Evolutionary conservation across 1,140 invertebrate genomes (phyloP), one percentile per base, ranked within the genome.

Genomic region (Ruditapes philippinarum): DNA sequence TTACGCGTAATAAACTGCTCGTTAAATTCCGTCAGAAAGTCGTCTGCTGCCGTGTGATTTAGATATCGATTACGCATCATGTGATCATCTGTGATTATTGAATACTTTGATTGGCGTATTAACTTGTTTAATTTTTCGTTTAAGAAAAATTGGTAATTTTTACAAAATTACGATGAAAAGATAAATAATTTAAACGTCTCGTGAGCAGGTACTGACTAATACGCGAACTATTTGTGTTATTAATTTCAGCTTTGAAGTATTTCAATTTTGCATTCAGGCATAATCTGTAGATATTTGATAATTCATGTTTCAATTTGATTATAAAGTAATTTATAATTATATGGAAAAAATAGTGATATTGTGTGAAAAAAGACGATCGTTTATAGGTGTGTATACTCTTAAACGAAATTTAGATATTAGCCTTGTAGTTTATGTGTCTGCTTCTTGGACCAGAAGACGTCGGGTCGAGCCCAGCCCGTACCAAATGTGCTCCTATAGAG

Each of bases 61-160:
- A 70, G 65, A 36, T 19, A 70, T 70, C 65, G 65, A 70, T 70
- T 70, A 38, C 14, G 14, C 65, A 40, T 38, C 33, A 70, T 11
- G 33, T 70, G 33, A 70, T 70, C 22, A 70, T 70, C 22, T 31
- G 1, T 2, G 36, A 70, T 70, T 36, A 70, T 38, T 17, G n/a
- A 38, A 70, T 38, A 22, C 4, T 70, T 70, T 36, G 31, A 33
- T 65, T 65, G 33, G 33, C 65, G 33, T 19, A 70, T 70, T 70
- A 70, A 36, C 65, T 70, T 36, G 65, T 70, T 70, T 70, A 70
- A 70, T 70, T 70, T 70, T 70, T 70, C 65, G 65, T 70, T 70
- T 38, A 70, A 70, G 65, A 38, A 70, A 70, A 62, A 14, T 38
- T 70, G 33, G 65, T n/a, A 31, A 17, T 28, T 31, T 70, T 70